A percentile compares a stretch with the other conserved stretches of the same genome.
These are phyloP conservation scores for Aphodius sticticus DNA, from an alignment of 2,888 invertebrate species.

Conservation along the genomic window DNA sequence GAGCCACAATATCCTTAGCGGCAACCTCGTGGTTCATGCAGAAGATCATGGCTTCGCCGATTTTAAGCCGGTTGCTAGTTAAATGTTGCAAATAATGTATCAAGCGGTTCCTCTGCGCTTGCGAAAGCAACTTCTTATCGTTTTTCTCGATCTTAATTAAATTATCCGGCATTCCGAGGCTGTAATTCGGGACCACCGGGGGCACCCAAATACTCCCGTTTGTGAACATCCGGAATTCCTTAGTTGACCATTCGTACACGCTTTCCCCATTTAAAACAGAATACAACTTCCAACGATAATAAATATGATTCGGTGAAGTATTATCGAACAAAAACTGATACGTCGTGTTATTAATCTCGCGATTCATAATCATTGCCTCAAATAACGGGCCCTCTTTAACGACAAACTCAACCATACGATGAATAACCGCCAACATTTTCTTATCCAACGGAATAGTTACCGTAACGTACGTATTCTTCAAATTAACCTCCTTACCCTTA, in stretches of 20 bases:
- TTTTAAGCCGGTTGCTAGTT: conserved; percentile 75
- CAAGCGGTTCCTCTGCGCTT: conserved; percentile 84
- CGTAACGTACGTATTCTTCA: conserved; percentile 90
- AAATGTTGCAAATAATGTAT: conserved; percentile 87
- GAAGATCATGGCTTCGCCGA: conserved; percentile 96
- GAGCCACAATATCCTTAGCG: conserved; percentile 90
- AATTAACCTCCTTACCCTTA: conserved; percentile 64
- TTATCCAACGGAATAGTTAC: conserved; percentile 63
- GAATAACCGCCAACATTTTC: conserved; percentile 87
- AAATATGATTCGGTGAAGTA: conserved; percentile 92
- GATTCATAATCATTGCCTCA: conserved; percentile 98
- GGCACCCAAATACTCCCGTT: conserved; percentile 95
- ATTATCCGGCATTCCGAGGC: conserved; percentile 95
- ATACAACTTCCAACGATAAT: conserved; percentile 97
- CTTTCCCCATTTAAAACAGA: conserved; percentile 95
- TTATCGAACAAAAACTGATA: conserved; percentile 98
- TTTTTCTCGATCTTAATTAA: conserved; percentile 73
- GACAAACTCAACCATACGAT: conserved; percentile 98
- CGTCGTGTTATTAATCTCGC: conserved; percentile 93
- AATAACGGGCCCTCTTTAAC: conserved; percentile 98
- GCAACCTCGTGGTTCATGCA: conserved; percentile 96
- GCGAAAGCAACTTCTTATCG: conserved; percentile 71
- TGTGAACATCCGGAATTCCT: conserved; percentile 95
- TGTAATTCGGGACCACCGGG: conserved; percentile 90
- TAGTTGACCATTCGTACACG: conserved; percentile 84